Percentiles rank a stretch among this genome's conserved stretches.
Evolutionary conservation across 2,888 invertebrate genomes (phyloP).

Genomic region (Eupithecia centaureata): DNA sequence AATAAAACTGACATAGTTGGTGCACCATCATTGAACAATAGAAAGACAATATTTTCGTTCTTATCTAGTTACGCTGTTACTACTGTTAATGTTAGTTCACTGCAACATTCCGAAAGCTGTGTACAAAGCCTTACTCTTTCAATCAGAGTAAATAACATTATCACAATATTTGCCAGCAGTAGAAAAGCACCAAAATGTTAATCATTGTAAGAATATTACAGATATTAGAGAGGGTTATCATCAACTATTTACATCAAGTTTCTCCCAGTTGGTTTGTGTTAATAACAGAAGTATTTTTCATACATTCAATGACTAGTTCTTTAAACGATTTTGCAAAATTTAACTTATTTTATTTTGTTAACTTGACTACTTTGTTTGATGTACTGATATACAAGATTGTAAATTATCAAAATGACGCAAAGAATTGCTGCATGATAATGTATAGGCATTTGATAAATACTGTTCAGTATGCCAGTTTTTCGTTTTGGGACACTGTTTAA

Average conservation of each 20-base stretch:
- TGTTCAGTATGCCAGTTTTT: constrained; percentile 64
- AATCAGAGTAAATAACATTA: constrained; percentile 64
- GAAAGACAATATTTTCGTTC: constrained; percentile 37
- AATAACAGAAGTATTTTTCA: neutral
- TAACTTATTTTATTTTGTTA: constrained; percentile 53
- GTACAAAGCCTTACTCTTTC: constrained; percentile 78
- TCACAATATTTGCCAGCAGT: constrained; percentile 74
- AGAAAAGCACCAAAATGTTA: constrained; percentile 77
- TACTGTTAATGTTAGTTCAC: constrained; percentile 77
- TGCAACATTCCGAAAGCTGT: constrained; percentile 84
- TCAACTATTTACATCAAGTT: constrained; percentile 74
- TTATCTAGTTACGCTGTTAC: constrained; percentile 58
- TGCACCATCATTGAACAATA: constrained; percentile 60
- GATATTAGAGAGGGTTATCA: constrained; percentile 60
- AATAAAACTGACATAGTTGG: constrained; percentile 48
- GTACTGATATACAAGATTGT: constrained; percentile 80
- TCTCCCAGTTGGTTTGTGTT: constrained; percentile 37
- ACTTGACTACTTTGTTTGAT: constrained; percentile 75
- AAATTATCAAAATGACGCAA: constrained; percentile 81
- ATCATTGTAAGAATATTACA: constrained; percentile 56
- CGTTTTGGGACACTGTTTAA: constrained; percentile 67
- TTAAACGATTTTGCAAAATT: constrained; percentile 49
- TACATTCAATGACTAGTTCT: constrained; percentile 71
- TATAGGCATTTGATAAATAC: constrained; percentile 78
- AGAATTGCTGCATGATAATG: constrained; percentile 81